Base-by-base conservation (phyloP, 92 coral and sea anemone species). In the Hydrozoanthus gracilis region DNA sequence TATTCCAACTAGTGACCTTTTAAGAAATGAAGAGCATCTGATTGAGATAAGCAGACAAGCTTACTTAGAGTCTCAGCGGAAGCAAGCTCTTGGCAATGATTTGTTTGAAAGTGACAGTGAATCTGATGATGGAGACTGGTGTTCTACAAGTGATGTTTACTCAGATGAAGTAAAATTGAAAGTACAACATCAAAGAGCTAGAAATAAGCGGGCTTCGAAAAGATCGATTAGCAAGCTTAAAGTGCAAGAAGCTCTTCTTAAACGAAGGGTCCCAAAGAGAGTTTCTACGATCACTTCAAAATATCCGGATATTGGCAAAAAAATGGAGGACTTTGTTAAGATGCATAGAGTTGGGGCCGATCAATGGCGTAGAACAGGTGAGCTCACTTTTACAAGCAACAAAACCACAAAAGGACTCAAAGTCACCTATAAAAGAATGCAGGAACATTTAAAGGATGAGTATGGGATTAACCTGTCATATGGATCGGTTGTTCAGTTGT, bases 331-430 rank as follows among this genome's bases (percentile, higher is more conserved):
- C 11, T 89, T 78, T 89, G 89, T 89, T 17, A 66, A 56, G 16
- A 66, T 52, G 61, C 88, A 89, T 51, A 16, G 91, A 27, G 91
- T 83, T 16, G 86, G 91, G 18, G 91, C 91, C 15, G 89, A 89
- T 73, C 91, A 89, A 48, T 89, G 92, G 92, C 49, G 89, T 4
- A 75, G 89, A 54, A 89, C 92, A 44, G 89, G 92, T 71, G 86
- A 65, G 35, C 71, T 89, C 35, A 89, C 87, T 71, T 89, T 89
- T 46, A 71, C 92, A 45, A 86, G 89, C 45, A 89, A 89, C 68
- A 89, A 84, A 45, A 48, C 84, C n/a, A n/a, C 70, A 64, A 69
- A 44, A 51, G 89, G 86, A 20, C 89, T 75, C 6, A 84, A 86
- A 58, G 88, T 86, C 4, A 86, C 83, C 9, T 86, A 86, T 51